Evolutionary conservation across 2,888 invertebrate species (phyloP), one percentile per base, ranked within the genome.

Genomic region (Tachina fera): DNA sequence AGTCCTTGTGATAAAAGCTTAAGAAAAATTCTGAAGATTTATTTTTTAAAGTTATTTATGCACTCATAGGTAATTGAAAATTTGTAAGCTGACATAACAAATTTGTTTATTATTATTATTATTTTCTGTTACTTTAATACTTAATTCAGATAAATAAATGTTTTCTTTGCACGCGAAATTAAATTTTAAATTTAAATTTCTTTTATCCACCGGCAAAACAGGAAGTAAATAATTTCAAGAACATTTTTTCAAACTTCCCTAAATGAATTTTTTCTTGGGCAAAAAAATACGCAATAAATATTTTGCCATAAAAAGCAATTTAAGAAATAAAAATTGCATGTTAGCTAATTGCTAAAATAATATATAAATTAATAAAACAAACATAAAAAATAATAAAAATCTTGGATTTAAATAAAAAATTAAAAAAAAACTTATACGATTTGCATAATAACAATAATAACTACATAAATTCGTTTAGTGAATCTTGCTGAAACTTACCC

Each of bases 81-180:
- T 58, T 58, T 58, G 31, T 31, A 31, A 31, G 31, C 31, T 8
- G n/a, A n/a, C 13, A 49, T 10, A 53, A 19, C 16, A 19, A 53
- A 16, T 53, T 53, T 53, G 16, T 19, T 53, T 19, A 53, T 47
- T 14, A 47, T 11, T 14, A 47, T 11, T 47, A 14, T 47, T 47
- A 13, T 47, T 47, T 31, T 31, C 31, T 0, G 31, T 31, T 31
- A 31, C 31, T 31, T 31, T 6, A 31, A 31, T 31, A 31, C 5
- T n/a, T 49, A 49, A 56, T 31, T 56, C 13, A 56, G 22, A 11
- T 56, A n/a, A 49, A 56, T 31, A 56, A 56, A 56, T 22, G 56
- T 56, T 56, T 56, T 13, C 19, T 56, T 19, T 19, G 19, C 56
- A 56, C 61, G 63, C 19, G 14, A 45, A 45, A 60, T 39, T 58